A percentile compares a stretch with the other conserved stretches of the same genome.
phyloP scores from a whole-genome alignment of 2,113 vertebrate genomes.

The Boleophthalmus pectinirostris region DNA sequence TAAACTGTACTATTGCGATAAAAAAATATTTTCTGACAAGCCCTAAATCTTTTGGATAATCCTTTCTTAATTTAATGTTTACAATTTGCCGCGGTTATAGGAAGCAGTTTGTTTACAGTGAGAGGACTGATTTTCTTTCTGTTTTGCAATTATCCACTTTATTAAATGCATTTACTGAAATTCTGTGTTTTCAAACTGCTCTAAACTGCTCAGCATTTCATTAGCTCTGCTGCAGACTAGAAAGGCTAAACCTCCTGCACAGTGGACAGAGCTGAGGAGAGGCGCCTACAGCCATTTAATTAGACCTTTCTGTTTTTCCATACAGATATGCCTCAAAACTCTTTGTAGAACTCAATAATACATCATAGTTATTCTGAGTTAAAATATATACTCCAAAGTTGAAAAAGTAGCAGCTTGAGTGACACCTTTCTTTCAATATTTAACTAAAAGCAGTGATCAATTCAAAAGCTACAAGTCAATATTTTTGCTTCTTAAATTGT shows the following conservation, averaged over 20 bases:
- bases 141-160: constrained; percentile 7
- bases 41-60: background rate
- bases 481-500: constrained; percentile 19
- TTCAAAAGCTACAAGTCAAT: constrained; percentile 21
- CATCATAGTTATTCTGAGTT: constrained; percentile 8
- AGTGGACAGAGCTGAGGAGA: constrained; percentile 19
- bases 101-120: background rate
- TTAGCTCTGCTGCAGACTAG: constrained; percentile 24
- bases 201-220: constrained; percentile 26
- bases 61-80: background rate
- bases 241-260: constrained; percentile 5
- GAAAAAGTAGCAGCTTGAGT: constrained; percentile 13
- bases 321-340: constrained; percentile 12
- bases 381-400: background rate
- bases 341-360: constrained; percentile 43
- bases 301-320: constrained; percentile 26
- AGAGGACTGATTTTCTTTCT: background rate
- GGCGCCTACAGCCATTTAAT: constrained; percentile 37
- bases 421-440: constrained; percentile 22
- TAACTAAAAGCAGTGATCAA: constrained; percentile 4
- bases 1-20: background rate
- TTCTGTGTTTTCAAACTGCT: constrained; percentile 23
- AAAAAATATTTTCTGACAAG: background rate
- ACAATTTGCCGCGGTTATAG: background rate
- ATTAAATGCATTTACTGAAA: constrained; percentile 16